Conservation (phyloP, 2,113 vertebrate species). For the Apodemus sylvaticus region DNA sequence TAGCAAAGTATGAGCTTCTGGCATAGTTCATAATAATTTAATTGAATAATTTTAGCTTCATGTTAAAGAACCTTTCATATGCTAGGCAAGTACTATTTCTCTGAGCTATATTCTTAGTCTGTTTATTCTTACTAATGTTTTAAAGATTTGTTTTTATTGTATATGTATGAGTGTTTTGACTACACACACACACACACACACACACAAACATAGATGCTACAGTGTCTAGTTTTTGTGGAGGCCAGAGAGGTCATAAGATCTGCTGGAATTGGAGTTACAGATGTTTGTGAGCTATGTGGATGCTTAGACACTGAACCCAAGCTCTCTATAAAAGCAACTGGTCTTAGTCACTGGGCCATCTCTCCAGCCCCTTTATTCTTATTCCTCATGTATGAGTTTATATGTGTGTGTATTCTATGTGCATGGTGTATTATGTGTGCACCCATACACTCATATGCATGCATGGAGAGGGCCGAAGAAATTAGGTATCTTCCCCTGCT, state of each 20-base stretch:
- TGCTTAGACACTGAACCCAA: background rate
- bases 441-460: background rate
- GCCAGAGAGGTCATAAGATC: background rate
- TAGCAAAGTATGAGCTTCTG: conserved; percentile 39
- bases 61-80: background rate
- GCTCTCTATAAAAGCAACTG: background rate
- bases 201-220: too few species aligned
- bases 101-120: background rate
- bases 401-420: background rate
- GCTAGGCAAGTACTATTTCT: background rate
- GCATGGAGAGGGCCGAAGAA: background rate
- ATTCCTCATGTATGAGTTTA: background rate
- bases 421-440: background rate
- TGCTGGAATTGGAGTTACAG: background rate
- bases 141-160: background rate
- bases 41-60: conserved; percentile 20
- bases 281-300: background rate
- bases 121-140: background rate
- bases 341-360: background rate
- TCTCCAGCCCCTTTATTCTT: background rate
- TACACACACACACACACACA: background rate
- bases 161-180: background rate
- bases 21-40: conserved; percentile 44
- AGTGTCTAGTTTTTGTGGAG: background rate
- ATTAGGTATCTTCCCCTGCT: background rate